Base-by-base conservation (phyloP, 2,888 invertebrate genomes). In the Limnephilus auricula region DNA sequence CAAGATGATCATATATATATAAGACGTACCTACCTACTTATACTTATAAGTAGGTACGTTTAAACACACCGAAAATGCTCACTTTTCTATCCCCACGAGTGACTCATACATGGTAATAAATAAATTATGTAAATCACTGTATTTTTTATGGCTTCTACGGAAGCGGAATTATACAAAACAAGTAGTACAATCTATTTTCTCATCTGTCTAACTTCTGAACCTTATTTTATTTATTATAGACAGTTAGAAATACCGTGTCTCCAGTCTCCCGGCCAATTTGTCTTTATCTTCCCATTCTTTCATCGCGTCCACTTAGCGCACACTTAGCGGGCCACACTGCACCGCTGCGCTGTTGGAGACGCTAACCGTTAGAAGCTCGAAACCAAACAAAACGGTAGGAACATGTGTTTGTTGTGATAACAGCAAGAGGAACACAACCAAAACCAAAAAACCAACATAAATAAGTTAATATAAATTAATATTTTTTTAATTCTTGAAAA, bases 171-270 rank as follows among this genome's bases (percentile, higher is more conserved):
- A n/a, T 65, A 65, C 25, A 65, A 65, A 25, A n/a, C 25, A 65
- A 65, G 25, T 25, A 6, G 50, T 65, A 65, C 4, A 65, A 25
- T 4, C 50, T 18, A 65, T 65, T 18, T 65, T 65, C 50, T 32
- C 34, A 13, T n/a, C 34, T 31, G 34, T 25, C 82, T 82, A 34
- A 32, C 82, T 82, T 82, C 25, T 34, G 34, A 82, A 82, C 25
- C 85, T 40, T 85, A 45, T 30, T n/a, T 45, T n/a, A 85, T 85
- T 40, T 40, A 45, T 85, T 40, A n/a, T 45, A n/a, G 85, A 45
- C 85, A 85, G 34, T 85, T 85, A 85, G 85, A 85, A 85, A 85
- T 45, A 45, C 85, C 85, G 85, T 40, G 85, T 85, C n/a, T 30
- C 85, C 40, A 40, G 40, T 85, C 25, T 65, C 40, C 37, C 10